A percentile compares a stretch with the other conserved stretches of the same genome.
These are phyloP conservation scores for Drosophila oshimai DNA, from an alignment of 1,140 invertebrate genomes.

Conservation along the genomic window DNA sequence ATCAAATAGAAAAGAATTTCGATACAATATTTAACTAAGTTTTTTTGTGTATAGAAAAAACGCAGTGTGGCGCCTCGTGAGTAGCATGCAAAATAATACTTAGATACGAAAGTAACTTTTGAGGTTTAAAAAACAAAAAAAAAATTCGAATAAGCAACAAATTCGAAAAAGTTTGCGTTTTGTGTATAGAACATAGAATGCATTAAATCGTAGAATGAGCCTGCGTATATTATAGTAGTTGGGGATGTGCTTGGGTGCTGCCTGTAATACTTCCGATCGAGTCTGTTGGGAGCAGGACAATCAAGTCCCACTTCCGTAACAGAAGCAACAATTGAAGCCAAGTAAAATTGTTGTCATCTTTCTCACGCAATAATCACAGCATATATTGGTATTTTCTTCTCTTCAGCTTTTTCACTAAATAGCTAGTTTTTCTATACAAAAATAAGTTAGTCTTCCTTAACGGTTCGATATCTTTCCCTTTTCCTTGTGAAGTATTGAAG, in stretches of 20 bases:
- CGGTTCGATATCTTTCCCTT: constrained; percentile 20
- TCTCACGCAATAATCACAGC: constrained; percentile 67
- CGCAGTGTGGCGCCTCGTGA: not conserved
- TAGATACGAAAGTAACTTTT: constrained; percentile 32
- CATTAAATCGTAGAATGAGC: constrained; percentile 9
- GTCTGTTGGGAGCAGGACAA: not conserved
- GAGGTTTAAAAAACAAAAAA: not conserved
- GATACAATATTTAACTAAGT: constrained; percentile 11
- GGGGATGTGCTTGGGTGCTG: constrained; percentile 5
- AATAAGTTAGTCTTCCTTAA: constrained; percentile 24
- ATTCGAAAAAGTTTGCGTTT: constrained; percentile 43
- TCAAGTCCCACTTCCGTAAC: not conserved
- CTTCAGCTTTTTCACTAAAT: constrained; percentile 35
- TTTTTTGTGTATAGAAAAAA: not conserved
- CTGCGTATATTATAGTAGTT: constrained; percentile 6
- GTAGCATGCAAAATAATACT: constrained; percentile 49
- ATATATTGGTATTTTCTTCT: constrained; percentile 49
- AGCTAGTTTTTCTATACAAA: constrained; percentile 32
- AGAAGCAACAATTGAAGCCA: constrained; percentile 21
- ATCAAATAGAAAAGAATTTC: constrained; percentile 4
- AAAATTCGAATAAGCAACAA: constrained; percentile 58
- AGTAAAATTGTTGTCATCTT: constrained; percentile 34
- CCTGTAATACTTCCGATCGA: constrained; percentile 37
- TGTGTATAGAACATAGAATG: constrained; percentile 10
- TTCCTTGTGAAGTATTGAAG: constrained; percentile 19